phyloP scores from a whole-genome alignment of 2,113 vertebrate genomes.

The Columba livia region DNA sequence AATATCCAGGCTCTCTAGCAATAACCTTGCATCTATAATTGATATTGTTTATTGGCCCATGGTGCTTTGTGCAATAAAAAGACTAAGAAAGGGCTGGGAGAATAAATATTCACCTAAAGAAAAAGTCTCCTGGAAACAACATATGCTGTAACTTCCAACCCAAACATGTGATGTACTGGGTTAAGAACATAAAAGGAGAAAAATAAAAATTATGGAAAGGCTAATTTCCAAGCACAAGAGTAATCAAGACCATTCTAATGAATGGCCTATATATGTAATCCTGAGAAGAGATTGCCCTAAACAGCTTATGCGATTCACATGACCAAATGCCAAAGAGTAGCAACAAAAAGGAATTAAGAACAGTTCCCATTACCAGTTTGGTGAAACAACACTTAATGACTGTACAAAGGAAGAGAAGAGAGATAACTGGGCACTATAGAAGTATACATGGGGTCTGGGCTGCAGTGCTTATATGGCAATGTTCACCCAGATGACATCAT shows the following conservation, averaged over 20 bases:
- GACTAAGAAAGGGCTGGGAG: neutral
- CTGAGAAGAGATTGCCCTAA: neutral
- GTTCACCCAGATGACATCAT: neutral
- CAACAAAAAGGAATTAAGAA: neutral
- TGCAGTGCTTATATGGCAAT: neutral
- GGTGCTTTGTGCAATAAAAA: constrained; percentile 27
- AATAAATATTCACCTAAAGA: constrained; percentile 33
- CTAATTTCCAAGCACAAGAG: neutral
- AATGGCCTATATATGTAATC: neutral
- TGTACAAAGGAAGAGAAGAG: neutral
- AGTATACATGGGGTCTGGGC: neutral
- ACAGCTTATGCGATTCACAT: neutral
- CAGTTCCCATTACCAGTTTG: neutral
- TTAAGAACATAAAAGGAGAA: neutral
- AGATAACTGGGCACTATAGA: neutral
- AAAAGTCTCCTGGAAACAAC: neutral
- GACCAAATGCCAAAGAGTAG: neutral
- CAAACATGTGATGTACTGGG: neutral
- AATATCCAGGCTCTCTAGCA: constrained; percentile 56
- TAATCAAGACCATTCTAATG: neutral
- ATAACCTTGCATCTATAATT: constrained; percentile 64
- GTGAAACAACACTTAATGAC: neutral
- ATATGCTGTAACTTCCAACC: neutral
- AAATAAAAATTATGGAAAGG: neutral
- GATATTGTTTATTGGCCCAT: constrained; percentile 52